Conservation (phyloP, 2,797 vertebrate genomes). For the Vireo griseus region DNA sequence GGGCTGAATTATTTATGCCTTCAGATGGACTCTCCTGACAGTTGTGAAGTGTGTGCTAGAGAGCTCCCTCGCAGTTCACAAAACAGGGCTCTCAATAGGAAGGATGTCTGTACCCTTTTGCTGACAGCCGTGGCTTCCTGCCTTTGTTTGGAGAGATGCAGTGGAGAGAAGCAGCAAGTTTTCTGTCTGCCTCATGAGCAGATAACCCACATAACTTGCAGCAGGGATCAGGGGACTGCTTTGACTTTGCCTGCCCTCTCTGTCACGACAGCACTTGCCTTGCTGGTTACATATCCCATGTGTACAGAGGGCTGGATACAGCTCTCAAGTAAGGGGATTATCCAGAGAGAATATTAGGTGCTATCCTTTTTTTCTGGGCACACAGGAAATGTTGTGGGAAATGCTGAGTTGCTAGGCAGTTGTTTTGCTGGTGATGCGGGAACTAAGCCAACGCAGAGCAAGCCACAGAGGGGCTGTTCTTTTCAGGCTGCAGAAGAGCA, state of each 20-base stretch:
- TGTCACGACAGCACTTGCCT: neutral
- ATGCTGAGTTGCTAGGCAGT: constrained; percentile 64
- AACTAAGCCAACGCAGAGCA: constrained; percentile 35
- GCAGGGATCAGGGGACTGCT: neutral
- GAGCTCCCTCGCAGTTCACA: neutral
- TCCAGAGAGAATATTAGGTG: neutral
- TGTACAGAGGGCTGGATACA: neutral
- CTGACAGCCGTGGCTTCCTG: constrained; percentile 64
- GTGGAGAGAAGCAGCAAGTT: constrained; percentile 52
- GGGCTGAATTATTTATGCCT: neutral
- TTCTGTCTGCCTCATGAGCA: neutral
- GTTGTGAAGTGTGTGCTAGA: neutral
- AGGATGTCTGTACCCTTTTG: constrained; percentile 23
- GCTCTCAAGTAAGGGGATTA: neutral
- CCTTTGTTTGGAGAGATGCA: constrained; percentile 71
- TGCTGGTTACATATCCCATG: neutral
- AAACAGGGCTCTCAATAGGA: neutral
- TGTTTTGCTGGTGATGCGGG: constrained; percentile 64
- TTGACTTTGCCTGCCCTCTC: neutral
- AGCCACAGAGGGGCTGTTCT: constrained; percentile 9
- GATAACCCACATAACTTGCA: neutral
- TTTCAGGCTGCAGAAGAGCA: neutral
- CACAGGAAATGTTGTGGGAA: constrained; percentile 67
- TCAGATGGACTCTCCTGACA: neutral
- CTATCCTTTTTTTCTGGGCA: neutral